Base-by-base conservation (phyloP, 1,140 invertebrate species). In the Ostrea edulis region DNA sequence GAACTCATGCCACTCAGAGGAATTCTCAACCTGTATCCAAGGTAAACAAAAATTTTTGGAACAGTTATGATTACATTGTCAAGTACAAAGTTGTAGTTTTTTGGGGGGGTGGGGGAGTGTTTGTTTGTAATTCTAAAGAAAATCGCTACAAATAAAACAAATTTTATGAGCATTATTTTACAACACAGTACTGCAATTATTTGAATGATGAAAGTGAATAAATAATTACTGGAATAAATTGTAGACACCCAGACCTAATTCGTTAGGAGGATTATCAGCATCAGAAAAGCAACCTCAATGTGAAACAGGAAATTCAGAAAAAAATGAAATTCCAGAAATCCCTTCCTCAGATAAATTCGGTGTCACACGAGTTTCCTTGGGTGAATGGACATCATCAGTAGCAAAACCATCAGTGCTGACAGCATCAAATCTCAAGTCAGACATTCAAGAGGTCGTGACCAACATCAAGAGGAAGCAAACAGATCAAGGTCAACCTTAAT, bases 1-100 rank as follows among this genome's bases (percentile, higher is more conserved):
- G 92, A 81, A 71, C 89, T 53, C 92, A 90, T 85, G 91, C 88
- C 71, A 84, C 86, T 55, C 86, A 87, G 20, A 82, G 88, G 51
- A 91, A 89, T 20, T 85, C 88, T 8, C 44, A 90, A 14, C 90
- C 89, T 51, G 68, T 82, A n/a, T 87, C 87, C 35, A 89, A 84
- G 44, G 68, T 90, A 65, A 29, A 35, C 5, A 62, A 9, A 11
- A 8, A 55, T 0, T 55, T 55, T 17, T 55, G 11, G 11, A 54
- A 11, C 5, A 11, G 11, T 54, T 54, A 8, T 54, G 14, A 55
- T 55, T 17, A 8, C 1, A 8, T 8, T 17, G 2, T 9, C 9
- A 55, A 12, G 14, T 17, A 12, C 9, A 12, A 55, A 4, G 9
- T 3, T 12, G 54, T 55, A 55, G 8, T 12, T 55, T 55, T 55